Evolutionary conservation across 1,140 invertebrate species (phyloP), one percentile per base, ranked within the genome.

Genomic region (Lucilia sericata): DNA sequence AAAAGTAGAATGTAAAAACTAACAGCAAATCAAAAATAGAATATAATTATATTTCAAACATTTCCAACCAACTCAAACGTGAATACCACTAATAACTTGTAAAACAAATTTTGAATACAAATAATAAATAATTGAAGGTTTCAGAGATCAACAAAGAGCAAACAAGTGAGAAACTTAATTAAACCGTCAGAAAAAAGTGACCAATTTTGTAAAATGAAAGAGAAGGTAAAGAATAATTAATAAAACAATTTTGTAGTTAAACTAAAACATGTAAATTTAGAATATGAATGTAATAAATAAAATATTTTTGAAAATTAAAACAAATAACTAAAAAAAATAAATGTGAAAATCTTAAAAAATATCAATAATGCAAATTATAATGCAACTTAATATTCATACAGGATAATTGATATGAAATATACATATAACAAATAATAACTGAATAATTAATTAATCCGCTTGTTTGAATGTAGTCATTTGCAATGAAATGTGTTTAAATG

Each of bases 71-170:
- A 55, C 9, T 12, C 51, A 55, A 55, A 70, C 19, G 60, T 70
- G 60, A 70, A 70, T 70, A 21, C 60, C 60, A 19, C 17, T 70
- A 70, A 70, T 21, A 70, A 25, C n/a, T 9, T 25, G 19, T 70
- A 70, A n/a, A 49, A 70, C n/a, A 70, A 70, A 70, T 70, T 70
- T 12, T n/a, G 65, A 70, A 70, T 25, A 70, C 19, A 21, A 19
- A 21, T 4, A 70, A 70, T 70, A 25, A 70, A 10, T 17, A n/a
- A 60, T 60, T 70, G 65, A 70, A 70, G 65, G 65, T 70, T 70
- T 70, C 65, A 60, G n/a, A 60, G 55, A 60, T 60, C 55, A 30
- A 60, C 55, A 60, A 60, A 60, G n/a, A n/a, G 55, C 55, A 60
- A n/a, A 17, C n/a, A 21, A 70, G 8, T 5, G 12, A 70, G 0